Evolutionary conservation across 30 jellyfish, hydroid and myxozoan species (phyloP).

Genomic region (Hydractinia symbiolongicarpus): DNA sequence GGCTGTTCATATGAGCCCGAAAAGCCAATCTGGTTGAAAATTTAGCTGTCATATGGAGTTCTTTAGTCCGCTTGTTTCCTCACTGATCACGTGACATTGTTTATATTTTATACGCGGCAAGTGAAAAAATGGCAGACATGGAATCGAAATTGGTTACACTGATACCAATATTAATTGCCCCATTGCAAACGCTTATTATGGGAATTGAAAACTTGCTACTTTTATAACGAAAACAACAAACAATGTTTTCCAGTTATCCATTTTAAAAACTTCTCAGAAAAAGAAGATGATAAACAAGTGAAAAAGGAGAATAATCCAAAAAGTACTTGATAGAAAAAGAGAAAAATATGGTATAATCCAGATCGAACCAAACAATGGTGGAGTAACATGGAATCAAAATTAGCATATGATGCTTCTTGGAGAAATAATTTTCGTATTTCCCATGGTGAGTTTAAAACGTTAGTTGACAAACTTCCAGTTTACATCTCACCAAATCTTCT

Average conservation of each 20-base stretch:
- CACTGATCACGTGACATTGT: slow-evolving; percentile 11
- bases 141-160: slow-evolving; percentile 25
- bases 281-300: slow-evolving; percentile 13
- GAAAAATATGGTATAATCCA: slow-evolving; percentile 28
- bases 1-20: slow-evolving; percentile 43
- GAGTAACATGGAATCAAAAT: slow-evolving; percentile 25
- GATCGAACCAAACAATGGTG: slow-evolving; percentile 51
- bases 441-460: slow-evolving; percentile 14
- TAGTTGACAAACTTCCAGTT: slow-evolving; percentile 44
- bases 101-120: slow-evolving; percentile 7
- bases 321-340: slow-evolving; percentile 40
- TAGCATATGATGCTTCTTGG: slow-evolving; percentile 21
- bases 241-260: slow-evolving; percentile 2
- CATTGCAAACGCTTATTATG: slow-evolving; percentile 10
- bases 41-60: slow-evolving; percentile 37
- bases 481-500: slow-evolving; percentile 36
- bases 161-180: slow-evolving; percentile 21
- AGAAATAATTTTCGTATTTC: slow-evolving; percentile 35
- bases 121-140: slow-evolving; percentile 32
- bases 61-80: slow-evolving; percentile 55
- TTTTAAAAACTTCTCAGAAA: not conserved
- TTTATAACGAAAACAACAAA: slow-evolving; percentile 3
- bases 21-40: slow-evolving; percentile 28
- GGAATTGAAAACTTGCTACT: slow-evolving; percentile 25
- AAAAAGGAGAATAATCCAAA: slow-evolving; percentile 26